These are phyloP conservation scores for Caracal caracal DNA, from an alignment of 2,113 vertebrate species.

Conservation along the genomic window DNA sequence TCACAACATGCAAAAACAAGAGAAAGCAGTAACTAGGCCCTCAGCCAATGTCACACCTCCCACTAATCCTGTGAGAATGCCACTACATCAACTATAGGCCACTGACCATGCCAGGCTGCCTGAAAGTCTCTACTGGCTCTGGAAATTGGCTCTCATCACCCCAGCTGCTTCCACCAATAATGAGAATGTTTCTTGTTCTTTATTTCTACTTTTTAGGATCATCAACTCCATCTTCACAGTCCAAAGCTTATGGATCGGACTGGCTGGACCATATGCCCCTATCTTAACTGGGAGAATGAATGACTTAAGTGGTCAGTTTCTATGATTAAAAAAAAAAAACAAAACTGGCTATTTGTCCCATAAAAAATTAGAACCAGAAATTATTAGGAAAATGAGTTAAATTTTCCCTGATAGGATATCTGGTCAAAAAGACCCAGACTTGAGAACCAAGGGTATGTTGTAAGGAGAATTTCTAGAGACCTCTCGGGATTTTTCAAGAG, in stretches of 20 bases:
- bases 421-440: neutral
- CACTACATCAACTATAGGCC: neutral
- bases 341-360: neutral
- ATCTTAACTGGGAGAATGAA: neutral
- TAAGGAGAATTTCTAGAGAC: neutral
- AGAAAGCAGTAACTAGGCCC: neutral
- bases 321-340: neutral
- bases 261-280: neutral
- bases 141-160: neutral
- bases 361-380: neutral
- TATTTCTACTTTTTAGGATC: neutral
- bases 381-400: neutral
- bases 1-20: neutral
- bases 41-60: neutral
- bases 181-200: neutral
- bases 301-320: neutral
- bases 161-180: neutral
- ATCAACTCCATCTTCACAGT: neutral
- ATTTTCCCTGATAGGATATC: neutral
- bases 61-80: neutral
- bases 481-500: neutral
- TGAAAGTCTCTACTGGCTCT: neutral
- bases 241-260: neutral
- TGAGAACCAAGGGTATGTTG: neutral
- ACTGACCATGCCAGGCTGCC: neutral